Evolutionary conservation across 2,888 invertebrate species (phyloP).

Genomic region (Melinaea marsaeus): DNA sequence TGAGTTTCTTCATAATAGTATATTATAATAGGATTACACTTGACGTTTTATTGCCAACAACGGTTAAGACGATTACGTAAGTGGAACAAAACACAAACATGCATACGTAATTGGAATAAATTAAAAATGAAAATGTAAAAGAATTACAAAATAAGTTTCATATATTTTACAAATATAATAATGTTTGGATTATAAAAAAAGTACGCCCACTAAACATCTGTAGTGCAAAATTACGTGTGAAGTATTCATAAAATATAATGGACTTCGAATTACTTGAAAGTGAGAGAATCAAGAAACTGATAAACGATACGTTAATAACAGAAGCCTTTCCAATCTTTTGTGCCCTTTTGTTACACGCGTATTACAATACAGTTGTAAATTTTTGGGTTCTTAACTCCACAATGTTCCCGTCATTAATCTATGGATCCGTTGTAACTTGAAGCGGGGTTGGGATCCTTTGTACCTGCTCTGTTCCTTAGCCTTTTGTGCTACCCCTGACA

Average conservation of each 20-base stretch:
- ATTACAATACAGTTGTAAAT: conserved; percentile 76
- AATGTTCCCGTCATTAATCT: conserved; percentile 75
- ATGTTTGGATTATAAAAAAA: conserved; percentile 61
- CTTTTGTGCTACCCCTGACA: conserved; percentile 68
- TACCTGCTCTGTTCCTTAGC: conserved; percentile 65
- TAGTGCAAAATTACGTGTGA: conserved; percentile 47
- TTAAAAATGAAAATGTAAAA: background rate
- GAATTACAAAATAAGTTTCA: background rate
- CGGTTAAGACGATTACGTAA: conserved; percentile 4
- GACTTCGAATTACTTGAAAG: conserved; percentile 67
- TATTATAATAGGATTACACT: conserved; percentile 5
- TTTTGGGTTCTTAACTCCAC: conserved; percentile 76
- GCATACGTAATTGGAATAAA: background rate
- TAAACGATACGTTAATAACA: conserved; percentile 75
- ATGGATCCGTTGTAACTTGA: conserved; percentile 72
- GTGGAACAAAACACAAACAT: background rate
- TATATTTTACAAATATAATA: background rate
- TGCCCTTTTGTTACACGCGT: conserved; percentile 60
- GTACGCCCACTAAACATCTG: conserved; percentile 72
- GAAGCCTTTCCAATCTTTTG: conserved; percentile 74
- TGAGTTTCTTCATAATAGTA: background rate
- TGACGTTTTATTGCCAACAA: conserved; percentile 2
- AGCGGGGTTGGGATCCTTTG: conserved; percentile 67
- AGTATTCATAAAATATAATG: conserved; percentile 55
- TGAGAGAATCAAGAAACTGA: conserved; percentile 67